Conservation (phyloP, 2,113 vertebrate genomes). For the Gymnocephalus cernua region DNA sequence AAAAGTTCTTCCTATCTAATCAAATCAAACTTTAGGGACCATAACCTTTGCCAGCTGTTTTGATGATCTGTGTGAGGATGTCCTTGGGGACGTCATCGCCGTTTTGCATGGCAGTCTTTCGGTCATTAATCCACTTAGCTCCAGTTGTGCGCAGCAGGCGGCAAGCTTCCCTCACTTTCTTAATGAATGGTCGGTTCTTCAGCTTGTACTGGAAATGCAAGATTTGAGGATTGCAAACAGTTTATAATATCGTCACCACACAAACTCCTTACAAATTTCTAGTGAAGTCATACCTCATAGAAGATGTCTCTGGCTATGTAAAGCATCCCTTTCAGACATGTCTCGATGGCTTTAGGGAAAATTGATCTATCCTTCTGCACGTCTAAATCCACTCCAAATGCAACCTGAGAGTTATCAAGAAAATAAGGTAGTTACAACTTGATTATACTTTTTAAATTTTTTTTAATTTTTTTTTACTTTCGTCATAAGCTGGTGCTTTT, state of each 20-base stretch:
- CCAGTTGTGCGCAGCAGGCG: slow-evolving; percentile 87
- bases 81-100: slow-evolving; percentile 87
- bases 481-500: not conserved
- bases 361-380: slow-evolving; percentile 75
- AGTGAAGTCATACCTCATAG: slow-evolving; percentile 73
- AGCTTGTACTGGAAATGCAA: slow-evolving; percentile 80
- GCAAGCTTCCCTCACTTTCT: slow-evolving; percentile 83
- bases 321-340: slow-evolving; percentile 85
- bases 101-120: slow-evolving; percentile 83
- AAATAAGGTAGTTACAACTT: not conserved
- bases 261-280: not conserved
- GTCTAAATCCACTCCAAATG: slow-evolving; percentile 91
- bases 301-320: slow-evolving; percentile 68
- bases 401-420: slow-evolving; percentile 80
- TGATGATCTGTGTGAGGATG: slow-evolving; percentile 93
- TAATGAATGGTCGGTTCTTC: slow-evolving; percentile 82
- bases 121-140: slow-evolving; percentile 85
- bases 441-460: not conserved
- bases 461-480: not conserved
- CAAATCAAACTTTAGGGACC: not conserved
- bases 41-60: slow-evolving; percentile 79
- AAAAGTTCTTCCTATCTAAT: not conserved
- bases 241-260: slow-evolving; percentile 37
- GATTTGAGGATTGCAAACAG: not conserved
- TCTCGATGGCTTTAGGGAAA: slow-evolving; percentile 86